Evolutionary conservation across 35 echinoderm and acorn worm species (phyloP).

Genomic region (Apostichopus japonicus): DNA sequence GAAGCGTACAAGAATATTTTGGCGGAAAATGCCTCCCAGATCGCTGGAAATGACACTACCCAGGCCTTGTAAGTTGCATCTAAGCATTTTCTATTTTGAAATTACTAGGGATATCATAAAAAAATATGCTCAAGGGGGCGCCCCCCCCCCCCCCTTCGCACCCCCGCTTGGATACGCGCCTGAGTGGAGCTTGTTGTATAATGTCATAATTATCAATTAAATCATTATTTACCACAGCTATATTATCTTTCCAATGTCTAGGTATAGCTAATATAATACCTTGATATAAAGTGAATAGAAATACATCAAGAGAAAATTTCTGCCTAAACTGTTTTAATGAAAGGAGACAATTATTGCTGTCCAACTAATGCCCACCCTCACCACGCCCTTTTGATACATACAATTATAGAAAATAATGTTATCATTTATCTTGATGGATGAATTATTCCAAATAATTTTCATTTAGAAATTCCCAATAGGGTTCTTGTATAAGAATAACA

Average conservation of each 20-base stretch:
- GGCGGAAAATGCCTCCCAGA: too few species aligned
- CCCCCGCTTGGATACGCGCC: too few species aligned
- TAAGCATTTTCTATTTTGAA: too few species aligned
- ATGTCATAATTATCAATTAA: background rate
- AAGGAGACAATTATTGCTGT: background rate
- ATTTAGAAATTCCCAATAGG: background rate
- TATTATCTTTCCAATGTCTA: background rate
- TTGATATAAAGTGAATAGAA: background rate
- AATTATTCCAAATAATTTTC: constrained; percentile 13
- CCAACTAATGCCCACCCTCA: background rate
- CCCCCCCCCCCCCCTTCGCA: too few species aligned
- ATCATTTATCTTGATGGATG: background rate
- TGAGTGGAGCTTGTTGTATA: too few species aligned
- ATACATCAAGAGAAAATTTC: constrained; percentile 4
- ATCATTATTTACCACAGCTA: background rate
- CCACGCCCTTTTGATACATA: background rate
- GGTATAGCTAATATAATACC: background rate
- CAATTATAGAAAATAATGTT: background rate
- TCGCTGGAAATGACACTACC: too few species aligned
- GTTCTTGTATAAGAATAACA: too few species aligned
- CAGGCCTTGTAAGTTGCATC: too few species aligned
- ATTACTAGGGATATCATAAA: too few species aligned
- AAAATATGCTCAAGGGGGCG: too few species aligned
- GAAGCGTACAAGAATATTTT: too few species aligned
- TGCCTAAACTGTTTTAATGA: background rate